Percentiles rank a stretch among this genome's conserved stretches.
Conservation (phyloP, 2,797 vertebrate genomes). For the Natrix natrix region DNA sequence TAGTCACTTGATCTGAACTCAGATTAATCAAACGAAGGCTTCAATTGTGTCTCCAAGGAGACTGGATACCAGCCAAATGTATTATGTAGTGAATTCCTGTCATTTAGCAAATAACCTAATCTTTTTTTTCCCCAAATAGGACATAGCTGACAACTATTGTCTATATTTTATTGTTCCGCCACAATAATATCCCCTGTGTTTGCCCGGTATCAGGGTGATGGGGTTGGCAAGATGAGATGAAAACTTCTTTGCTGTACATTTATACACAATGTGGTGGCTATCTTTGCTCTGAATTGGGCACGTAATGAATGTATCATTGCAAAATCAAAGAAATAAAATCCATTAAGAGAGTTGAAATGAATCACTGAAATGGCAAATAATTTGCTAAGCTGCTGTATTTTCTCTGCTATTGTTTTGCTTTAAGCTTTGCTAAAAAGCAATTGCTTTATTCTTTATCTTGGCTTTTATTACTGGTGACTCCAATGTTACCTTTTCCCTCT, state of each 20-base stretch:
- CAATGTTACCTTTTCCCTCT: constrained; percentile 53
- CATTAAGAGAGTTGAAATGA: constrained; percentile 69
- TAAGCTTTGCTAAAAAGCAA: constrained; percentile 63
- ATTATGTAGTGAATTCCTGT: constrained; percentile 25
- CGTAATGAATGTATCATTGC: constrained; percentile 71
- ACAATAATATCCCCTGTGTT: background rate
- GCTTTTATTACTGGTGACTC: constrained; percentile 65
- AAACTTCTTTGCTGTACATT: constrained; percentile 48
- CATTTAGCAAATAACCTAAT: constrained; percentile 14
- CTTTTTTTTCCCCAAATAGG: constrained; percentile 7
- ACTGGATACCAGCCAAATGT: background rate
- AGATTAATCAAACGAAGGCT: rapidly evolving
- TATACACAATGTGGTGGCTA: constrained; percentile 57
- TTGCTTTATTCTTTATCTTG: constrained; percentile 61
- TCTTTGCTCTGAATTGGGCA: constrained; percentile 66
- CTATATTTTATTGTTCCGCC: constrained; percentile 28
- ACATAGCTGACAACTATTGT: constrained; percentile 8
- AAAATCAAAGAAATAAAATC: constrained; percentile 65
- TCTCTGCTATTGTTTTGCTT: constrained; percentile 66
- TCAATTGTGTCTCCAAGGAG: constrained; percentile 16
- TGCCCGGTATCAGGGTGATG: constrained; percentile 18
- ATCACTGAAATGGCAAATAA: constrained; percentile 64
- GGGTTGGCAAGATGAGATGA: constrained; percentile 45
- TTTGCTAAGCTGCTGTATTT: constrained; percentile 65
- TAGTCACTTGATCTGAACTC: background rate